A percentile compares a stretch with the other conserved stretches of the same genome.
These are phyloP conservation scores for Proctacanthus coquilletti DNA, from an alignment of 1,140 invertebrate genomes.

Conservation along the genomic window DNA sequence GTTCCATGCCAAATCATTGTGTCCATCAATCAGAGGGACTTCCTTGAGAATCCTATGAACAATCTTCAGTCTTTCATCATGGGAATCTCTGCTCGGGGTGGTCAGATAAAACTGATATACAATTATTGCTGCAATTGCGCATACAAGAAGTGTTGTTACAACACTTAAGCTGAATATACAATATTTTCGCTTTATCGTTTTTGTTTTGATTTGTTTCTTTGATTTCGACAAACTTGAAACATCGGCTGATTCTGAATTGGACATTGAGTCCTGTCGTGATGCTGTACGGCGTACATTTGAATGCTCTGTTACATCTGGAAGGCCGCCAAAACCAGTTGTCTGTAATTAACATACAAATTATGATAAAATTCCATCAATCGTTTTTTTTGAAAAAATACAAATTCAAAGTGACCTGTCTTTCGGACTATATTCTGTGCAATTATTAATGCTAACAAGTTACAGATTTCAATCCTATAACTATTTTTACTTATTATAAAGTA, in stretches of 20 bases:
- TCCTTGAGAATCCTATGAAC: constrained; percentile 40
- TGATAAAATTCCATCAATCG: too few relatives aligned
- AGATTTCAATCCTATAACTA: too few relatives aligned
- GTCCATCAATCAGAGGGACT: constrained; percentile 49
- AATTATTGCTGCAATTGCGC: constrained; percentile 19
- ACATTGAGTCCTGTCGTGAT: constrained; percentile 27
- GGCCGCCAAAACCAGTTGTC: constrained; percentile 27
- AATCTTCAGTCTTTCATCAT: constrained; percentile 38
- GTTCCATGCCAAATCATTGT: constrained; percentile 81
- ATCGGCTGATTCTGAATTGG: constrained; percentile 24
- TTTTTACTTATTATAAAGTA: too few relatives aligned
- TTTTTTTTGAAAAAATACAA: too few relatives aligned
- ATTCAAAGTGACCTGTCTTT: too few relatives aligned
- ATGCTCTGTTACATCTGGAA: constrained; percentile 29
- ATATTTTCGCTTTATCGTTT: constrained; percentile 13
- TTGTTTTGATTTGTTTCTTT: constrained; percentile 13
- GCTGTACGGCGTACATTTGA: constrained; percentile 26
- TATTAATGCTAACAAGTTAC: too few relatives aligned
- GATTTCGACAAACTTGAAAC: constrained; percentile 21
- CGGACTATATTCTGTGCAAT: too few relatives aligned
- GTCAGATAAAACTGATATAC: constrained; percentile 28
- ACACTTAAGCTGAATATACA: constrained; percentile 21
- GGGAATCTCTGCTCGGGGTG: constrained; percentile 35
- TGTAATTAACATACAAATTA: too few relatives aligned
- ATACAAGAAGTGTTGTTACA: constrained; percentile 20